phyloP scores from a whole-genome alignment of 2,113 vertebrate species.

The Rhinogobius similis region DNA sequence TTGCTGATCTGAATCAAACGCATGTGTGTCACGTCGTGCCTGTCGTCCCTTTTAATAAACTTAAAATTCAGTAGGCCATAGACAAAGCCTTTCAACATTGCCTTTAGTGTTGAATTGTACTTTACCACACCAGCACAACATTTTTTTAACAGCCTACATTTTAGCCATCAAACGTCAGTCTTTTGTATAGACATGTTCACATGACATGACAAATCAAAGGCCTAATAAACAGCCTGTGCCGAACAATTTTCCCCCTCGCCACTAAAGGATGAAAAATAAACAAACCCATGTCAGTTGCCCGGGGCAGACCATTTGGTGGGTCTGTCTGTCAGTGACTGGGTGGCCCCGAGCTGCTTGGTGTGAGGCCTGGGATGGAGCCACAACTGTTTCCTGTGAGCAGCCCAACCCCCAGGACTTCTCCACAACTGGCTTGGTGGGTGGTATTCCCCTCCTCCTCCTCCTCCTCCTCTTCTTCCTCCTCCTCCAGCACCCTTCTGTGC shows the following conservation, averaged over 20 bases:
- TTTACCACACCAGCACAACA: slow-evolving; percentile 28
- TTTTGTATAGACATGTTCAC: slow-evolving; percentile 66
- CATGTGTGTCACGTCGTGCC: too few species aligned
- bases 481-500: slow-evolving; percentile 43
- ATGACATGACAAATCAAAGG: slow-evolving; percentile 79
- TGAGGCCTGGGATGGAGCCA: slow-evolving; percentile 80
- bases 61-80: too few species aligned
- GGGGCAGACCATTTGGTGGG: slow-evolving; percentile 69
- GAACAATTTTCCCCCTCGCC: slow-evolving; percentile 67
- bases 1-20: too few species aligned
- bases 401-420: slow-evolving; percentile 71
- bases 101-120: slow-evolving; percentile 56
- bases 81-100: slow-evolving; percentile 4
- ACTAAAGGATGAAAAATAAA: slow-evolving; percentile 82
- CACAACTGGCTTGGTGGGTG: slow-evolving; percentile 79
- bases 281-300: slow-evolving; percentile 70
- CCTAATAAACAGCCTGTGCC: slow-evolving; percentile 78
- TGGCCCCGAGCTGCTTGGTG: slow-evolving; percentile 78
- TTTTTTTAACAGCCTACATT: slow-evolving; percentile 41
- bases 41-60: too few species aligned
- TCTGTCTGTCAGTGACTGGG: slow-evolving; percentile 77
- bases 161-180: slow-evolving; percentile 52
- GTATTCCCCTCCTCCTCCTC: slow-evolving; percentile 64
- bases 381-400: slow-evolving; percentile 81
- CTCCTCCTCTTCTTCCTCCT: slow-evolving; percentile 33